Conservation (phyloP, 1,140 invertebrate species). For the Gerris buenoi region DNA sequence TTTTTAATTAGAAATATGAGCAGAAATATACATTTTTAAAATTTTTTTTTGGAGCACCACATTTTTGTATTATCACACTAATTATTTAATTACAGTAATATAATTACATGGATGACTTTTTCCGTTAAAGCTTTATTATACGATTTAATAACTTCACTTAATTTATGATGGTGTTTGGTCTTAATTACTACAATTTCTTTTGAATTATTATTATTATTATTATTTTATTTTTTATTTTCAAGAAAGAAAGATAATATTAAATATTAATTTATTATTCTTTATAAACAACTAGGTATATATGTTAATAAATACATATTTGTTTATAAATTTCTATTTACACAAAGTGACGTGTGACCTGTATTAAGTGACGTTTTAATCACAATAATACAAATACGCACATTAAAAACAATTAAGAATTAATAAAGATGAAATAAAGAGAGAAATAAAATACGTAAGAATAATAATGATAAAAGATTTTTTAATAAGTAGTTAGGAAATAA, state of each 20-base stretch:
- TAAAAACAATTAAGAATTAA: too few relatives aligned
- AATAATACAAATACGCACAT: too few relatives aligned
- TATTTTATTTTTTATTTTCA: background rate
- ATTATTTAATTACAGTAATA: conserved; percentile 14
- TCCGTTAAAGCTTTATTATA: conserved; percentile 4
- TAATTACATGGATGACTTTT: conserved; percentile 13
- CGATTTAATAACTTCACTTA: conserved; percentile 2
- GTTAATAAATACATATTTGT: too few relatives aligned
- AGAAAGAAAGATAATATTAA: background rate
- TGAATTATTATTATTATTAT: background rate
- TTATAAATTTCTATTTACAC: too few relatives aligned
- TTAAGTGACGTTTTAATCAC: too few relatives aligned
- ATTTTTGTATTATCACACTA: conserved; percentile 18
- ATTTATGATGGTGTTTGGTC: conserved; percentile 14
- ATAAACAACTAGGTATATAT: background rate
- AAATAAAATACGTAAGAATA: too few relatives aligned
- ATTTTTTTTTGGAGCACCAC: conserved; percentile 18
- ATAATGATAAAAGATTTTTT: too few relatives aligned
- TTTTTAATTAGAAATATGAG: conserved; percentile 11
- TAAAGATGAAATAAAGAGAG: too few relatives aligned
- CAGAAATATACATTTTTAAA: background rate
- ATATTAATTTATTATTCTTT: background rate
- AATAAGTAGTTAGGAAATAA: too few relatives aligned
- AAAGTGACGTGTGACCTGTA: too few relatives aligned
- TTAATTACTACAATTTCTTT: conserved; percentile 12